Evolutionary conservation across 2,888 invertebrate genomes (phyloP), one percentile per base, ranked within the genome.

Genomic region (Antheraea yamamai): DNA sequence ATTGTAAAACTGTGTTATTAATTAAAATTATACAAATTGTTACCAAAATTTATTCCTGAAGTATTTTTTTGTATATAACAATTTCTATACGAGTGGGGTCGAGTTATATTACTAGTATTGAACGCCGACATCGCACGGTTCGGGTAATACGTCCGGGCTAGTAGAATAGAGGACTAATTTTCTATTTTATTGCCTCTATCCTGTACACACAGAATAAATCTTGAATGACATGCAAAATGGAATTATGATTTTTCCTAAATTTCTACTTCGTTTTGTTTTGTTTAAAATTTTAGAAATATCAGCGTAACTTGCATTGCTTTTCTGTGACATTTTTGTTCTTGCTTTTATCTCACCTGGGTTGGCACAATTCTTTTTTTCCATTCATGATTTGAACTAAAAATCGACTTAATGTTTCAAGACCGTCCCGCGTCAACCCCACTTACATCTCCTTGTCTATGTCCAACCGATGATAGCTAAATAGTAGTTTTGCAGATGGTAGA

Each of bases 121-220:
- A 52, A 70, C 26, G 66, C 16, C 16, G 58, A 26, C 55, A 66
- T 64, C 61, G 80, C 84, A 81, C 82, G 82, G 80, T 80, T 58
- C 73, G 74, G 74, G 78, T 87, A 85, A 87, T 87, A 84, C 80
- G 83, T 87, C 87, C 86, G 83, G 79, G 78, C 75, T 76, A 81
- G 82, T 76, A 82, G 82, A 84, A 78, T 79, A 77, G 73, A n/a
- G 35, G 76, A 73, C 85, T 85, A 86, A 86, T 86, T 79, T 81
- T 78, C 79, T 76, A 76, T 78, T 78, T 74, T 72, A 74, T 73
- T 73, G 58, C 68, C 66, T 66, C 12, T 16, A 66, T 66, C 68
- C 66, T 20, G 51, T 61, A 55, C 51, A 58, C 55, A 68, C 14
- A 20, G n/a, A 7, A 73, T 75, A 73, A 75, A 75, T 75, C 55